These are phyloP conservation scores for Drosophila ananassae DNA, from an alignment of 1,140 invertebrate genomes.

Conservation along the genomic window DNA sequence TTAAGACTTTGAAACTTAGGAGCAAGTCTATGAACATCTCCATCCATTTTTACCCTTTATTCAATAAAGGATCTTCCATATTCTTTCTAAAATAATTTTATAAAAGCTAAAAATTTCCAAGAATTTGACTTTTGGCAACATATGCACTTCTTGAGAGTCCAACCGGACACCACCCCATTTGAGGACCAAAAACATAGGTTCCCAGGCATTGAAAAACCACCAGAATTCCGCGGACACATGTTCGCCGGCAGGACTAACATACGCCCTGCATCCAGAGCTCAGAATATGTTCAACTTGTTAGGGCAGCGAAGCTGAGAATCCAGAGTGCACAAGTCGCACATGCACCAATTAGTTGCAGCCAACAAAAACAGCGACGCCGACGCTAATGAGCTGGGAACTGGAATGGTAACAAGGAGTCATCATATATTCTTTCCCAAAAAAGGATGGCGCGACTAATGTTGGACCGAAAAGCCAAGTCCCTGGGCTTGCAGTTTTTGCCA, in stretches of 20 bases:
- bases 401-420: conserved; percentile 45
- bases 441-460: conserved; percentile 57
- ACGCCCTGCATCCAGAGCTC: conserved; percentile 59
- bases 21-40: too few species aligned
- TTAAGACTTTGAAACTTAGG: too few species aligned
- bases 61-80: too few species aligned
- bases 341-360: conserved; percentile 78
- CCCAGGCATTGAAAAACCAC: conserved; percentile 67
- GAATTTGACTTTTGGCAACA: background rate
- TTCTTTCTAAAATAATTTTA: background rate
- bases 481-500: conserved; percentile 25
- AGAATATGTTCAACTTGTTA: conserved; percentile 82
- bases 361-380: conserved; percentile 63
- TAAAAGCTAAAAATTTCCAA: background rate
- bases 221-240: conserved; percentile 20
- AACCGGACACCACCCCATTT: background rate
- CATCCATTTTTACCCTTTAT: too few species aligned
- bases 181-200: conserved; percentile 64
- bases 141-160: conserved; percentile 10
- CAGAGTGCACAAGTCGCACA: conserved; percentile 42
- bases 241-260: conserved; percentile 46
- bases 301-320: conserved; percentile 53
- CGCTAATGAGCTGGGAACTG: conserved; percentile 76
- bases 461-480: conserved; percentile 10
- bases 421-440: background rate